These are phyloP conservation scores for Apogon talboti DNA, from an alignment of 2,797 vertebrate species.

Conservation along the genomic window DNA sequence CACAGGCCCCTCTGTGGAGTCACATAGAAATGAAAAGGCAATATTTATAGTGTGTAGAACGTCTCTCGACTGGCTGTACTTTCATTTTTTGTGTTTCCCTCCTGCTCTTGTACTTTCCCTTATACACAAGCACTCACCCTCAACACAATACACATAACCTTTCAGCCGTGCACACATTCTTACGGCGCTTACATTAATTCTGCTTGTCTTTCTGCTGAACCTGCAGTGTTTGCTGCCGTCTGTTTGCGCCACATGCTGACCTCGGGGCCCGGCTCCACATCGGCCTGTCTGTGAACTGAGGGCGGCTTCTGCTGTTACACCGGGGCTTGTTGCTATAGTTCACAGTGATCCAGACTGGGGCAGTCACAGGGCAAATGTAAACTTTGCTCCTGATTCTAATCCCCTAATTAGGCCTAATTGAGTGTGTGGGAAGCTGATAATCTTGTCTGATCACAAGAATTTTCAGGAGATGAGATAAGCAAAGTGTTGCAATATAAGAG, in stretches of 20 bases:
- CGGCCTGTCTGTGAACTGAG: constrained; percentile 64
- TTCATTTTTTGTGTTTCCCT: constrained; percentile 7
- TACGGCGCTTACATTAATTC: constrained; percentile 35
- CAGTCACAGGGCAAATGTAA: constrained; percentile 52
- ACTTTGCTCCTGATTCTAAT: constrained; percentile 48
- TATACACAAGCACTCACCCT: constrained; percentile 3
- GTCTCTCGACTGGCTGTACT: constrained; percentile 10
- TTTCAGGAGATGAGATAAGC: constrained; percentile 19
- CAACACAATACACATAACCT: constrained; percentile 20
- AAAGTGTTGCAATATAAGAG: background rate
- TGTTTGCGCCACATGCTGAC: constrained; percentile 39
- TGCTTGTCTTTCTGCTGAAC: constrained; percentile 32
- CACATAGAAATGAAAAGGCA: constrained; percentile 26
- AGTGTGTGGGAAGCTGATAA: constrained; percentile 19
- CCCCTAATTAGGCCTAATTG: constrained; percentile 40
- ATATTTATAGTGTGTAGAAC: constrained; percentile 40
- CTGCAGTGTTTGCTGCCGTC: constrained; percentile 59
- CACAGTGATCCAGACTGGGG: constrained; percentile 38
- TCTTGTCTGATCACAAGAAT: background rate
- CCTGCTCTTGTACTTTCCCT: constrained; percentile 1
- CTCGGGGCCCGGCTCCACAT: constrained; percentile 25
- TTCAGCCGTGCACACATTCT: constrained; percentile 54
- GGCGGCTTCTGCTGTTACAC: constrained; percentile 36
- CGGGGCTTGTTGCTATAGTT: background rate
- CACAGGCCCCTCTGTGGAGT: background rate